Evolutionary conservation across 2,888 invertebrate genomes (phyloP).

Genomic region (Tachina grossa): DNA sequence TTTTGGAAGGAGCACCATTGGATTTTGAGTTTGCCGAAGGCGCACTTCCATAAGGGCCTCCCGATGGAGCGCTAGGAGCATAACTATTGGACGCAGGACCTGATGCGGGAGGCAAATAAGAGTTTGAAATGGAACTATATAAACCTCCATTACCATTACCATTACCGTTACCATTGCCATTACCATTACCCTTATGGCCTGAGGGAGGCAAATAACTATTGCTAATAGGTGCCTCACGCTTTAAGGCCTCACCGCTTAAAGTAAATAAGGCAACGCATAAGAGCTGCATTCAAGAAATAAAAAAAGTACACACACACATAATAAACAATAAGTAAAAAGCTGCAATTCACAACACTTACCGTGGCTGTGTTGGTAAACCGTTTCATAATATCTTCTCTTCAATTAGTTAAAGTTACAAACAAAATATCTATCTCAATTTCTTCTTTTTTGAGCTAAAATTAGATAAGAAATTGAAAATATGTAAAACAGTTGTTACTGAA

Average conservation of each 20-base stretch:
- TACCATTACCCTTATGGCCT: conserved; percentile 75
- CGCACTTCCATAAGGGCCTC: conserved; percentile 71
- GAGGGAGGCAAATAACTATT: conserved; percentile 80
- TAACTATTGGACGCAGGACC: conserved; percentile 82
- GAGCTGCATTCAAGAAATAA: conserved; percentile 72
- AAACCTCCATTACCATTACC: conserved; percentile 72
- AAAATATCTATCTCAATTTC: conserved; percentile 36
- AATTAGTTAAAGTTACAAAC: conserved; percentile 33
- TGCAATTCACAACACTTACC: conserved; percentile 75
- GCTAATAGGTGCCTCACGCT: conserved; percentile 82
- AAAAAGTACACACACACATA: conserved; percentile 2
- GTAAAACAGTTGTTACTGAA: conserved; percentile 4
- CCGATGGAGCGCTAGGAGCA: conserved; percentile 78
- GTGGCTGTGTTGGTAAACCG: conserved; percentile 66
- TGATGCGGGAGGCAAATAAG: conserved; percentile 84
- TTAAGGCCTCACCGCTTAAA: conserved; percentile 77
- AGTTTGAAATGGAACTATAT: conserved; percentile 83
- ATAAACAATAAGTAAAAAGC: conserved; percentile 14
- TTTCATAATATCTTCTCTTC: conserved; percentile 64
- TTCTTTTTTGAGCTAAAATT: conserved; percentile 58
- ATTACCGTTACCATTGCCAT: conserved; percentile 1
- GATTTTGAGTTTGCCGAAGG: conserved; percentile 76
- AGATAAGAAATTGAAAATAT: conserved; percentile 36
- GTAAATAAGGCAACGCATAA: conserved; percentile 76
- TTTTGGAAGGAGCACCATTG: conserved; percentile 77